Percentiles rank a stretch among this genome's conserved stretches.
These are phyloP conservation scores for Cephus pulcher DNA, from an alignment of 2,888 invertebrate species.

Conservation along the genomic window DNA sequence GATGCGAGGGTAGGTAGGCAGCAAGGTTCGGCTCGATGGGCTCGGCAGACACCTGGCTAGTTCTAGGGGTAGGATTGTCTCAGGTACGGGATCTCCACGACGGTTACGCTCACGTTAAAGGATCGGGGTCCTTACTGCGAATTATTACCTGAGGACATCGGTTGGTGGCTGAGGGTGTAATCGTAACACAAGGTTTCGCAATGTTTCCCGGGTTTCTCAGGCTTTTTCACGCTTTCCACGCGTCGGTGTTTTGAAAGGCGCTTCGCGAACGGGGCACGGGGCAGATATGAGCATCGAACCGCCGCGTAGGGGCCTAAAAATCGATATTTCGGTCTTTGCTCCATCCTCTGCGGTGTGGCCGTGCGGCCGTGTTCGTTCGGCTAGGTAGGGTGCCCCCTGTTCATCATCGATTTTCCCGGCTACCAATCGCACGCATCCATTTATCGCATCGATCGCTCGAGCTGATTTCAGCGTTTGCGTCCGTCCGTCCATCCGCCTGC, in stretches of 20 bases:
- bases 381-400: slow-evolving; percentile 55
- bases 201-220: slow-evolving; percentile 6
- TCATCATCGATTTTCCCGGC: slow-evolving; percentile 65
- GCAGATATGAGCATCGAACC: slow-evolving; percentile 66
- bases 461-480: slow-evolving; percentile 65
- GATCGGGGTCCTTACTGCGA: background rate
- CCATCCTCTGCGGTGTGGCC: slow-evolving; percentile 73
- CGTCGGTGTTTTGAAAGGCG: slow-evolving; percentile 59
- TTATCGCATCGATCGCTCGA: slow-evolving; percentile 79
- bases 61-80: background rate
- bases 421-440: slow-evolving; percentile 80
- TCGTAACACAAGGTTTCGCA: background rate
- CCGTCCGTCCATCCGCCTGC: slow-evolving; percentile 50
- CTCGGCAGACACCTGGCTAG: background rate
- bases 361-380: slow-evolving; percentile 32
- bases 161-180: slow-evolving; percentile 22
- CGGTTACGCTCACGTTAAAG: background rate
- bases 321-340: slow-evolving; percentile 78
- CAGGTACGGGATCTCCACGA: background rate
- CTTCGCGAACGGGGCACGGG: slow-evolving; percentile 55
- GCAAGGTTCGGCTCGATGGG: background rate
- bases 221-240: slow-evolving; percentile 31
- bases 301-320: slow-evolving; percentile 76
- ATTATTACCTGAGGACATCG: slow-evolving; percentile 43
- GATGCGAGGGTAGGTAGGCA: background rate